Conservation (phyloP, 2,797 vertebrate species). For the Smutsia temminckii region DNA sequence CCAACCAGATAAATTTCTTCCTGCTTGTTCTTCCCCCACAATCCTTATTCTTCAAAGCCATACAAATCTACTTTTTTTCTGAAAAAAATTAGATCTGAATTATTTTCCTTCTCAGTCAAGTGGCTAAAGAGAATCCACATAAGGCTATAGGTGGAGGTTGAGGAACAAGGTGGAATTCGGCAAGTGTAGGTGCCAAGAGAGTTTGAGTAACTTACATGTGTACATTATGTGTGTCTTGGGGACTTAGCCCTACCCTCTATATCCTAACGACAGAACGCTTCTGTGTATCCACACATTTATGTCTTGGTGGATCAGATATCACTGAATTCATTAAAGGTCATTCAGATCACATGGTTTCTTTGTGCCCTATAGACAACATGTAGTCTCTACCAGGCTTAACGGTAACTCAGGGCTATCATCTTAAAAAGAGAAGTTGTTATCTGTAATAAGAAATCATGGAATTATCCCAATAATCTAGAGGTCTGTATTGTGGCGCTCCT, state of each 20-base stretch:
- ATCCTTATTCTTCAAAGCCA: neutral
- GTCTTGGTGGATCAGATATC: neutral
- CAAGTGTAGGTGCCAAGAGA: neutral
- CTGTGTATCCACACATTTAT: neutral
- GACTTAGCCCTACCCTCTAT: neutral
- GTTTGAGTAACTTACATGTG: neutral
- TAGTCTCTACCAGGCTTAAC: neutral
- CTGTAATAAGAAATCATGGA: neutral
- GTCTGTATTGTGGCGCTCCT: neutral
- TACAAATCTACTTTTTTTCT: neutral
- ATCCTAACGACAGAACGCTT: neutral
- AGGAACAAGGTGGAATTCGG: neutral
- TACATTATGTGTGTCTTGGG: neutral
- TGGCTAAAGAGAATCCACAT: neutral
- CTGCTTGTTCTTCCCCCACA: neutral
- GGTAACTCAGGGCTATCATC: neutral
- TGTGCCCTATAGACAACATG: neutral
- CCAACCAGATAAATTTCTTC: neutral
- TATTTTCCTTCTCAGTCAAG: neutral
- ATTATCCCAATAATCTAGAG: neutral
- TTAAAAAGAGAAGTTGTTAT: neutral
- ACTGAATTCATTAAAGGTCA: neutral
- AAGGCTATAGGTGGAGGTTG: neutral
- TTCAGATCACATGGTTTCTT: neutral
- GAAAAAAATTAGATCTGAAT: neutral